phyloP scores from a whole-genome alignment of 2,888 invertebrate species.

The Rhaphigaster nebulosa region DNA sequence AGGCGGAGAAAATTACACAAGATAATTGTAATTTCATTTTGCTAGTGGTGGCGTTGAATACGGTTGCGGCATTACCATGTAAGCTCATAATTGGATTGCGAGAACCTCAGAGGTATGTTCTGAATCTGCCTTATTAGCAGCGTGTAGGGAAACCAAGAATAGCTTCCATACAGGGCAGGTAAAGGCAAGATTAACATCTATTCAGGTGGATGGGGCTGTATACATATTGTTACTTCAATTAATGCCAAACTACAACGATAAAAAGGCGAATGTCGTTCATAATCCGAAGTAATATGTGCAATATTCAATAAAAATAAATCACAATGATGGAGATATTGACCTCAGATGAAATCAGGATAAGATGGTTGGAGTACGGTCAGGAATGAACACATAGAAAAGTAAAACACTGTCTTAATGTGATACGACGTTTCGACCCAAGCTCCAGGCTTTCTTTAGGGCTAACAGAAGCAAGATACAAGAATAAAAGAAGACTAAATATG shows the following conservation, averaged over 20 bases:
- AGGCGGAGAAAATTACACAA: not conserved
- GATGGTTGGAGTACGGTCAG: too few species aligned
- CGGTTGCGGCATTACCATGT: not conserved
- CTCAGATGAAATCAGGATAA: too few species aligned
- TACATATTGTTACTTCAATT: not conserved
- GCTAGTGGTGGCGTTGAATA: not conserved
- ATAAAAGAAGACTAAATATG: too few species aligned
- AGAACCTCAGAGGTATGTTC: not conserved
- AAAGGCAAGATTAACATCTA: constrained; percentile 4
- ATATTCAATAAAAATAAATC: too few species aligned
- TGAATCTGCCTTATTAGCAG: not conserved
- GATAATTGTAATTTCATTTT: constrained; percentile 8
- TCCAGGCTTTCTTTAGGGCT: too few species aligned
- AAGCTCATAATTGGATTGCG: not conserved
- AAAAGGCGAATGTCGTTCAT: too few species aligned
- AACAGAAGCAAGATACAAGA: too few species aligned
- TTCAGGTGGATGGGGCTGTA: not conserved
- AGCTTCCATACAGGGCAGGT: not conserved
- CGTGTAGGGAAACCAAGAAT: not conserved
- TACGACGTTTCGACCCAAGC: too few species aligned
- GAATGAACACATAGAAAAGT: too few species aligned
- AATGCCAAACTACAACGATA: not conserved
- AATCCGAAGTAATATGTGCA: too few species aligned
- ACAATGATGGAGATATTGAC: too few species aligned
- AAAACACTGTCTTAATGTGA: too few species aligned